Evolutionary conservation across 2,888 invertebrate species (phyloP).

Genomic region (Congeria kusceri): DNA sequence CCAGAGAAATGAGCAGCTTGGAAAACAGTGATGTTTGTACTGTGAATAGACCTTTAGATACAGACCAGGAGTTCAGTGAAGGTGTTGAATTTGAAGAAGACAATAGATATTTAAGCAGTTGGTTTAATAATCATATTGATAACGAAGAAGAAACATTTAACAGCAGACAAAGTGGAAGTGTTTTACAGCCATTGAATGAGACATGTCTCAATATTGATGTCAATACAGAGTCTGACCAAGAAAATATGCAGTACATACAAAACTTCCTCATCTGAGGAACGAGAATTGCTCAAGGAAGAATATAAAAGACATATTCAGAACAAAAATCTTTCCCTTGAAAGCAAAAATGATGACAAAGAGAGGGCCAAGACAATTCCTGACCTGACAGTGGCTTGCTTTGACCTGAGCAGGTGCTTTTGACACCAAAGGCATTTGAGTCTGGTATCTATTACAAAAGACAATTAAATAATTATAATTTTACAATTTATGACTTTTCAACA

Average conservation of each 20-base stretch:
- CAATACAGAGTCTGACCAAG: too few species aligned
- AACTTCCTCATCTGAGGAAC: too few species aligned
- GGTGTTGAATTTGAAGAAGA: too few species aligned
- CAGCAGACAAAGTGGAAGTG: too few species aligned
- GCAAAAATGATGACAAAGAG: conserved; percentile 46
- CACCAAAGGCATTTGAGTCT: conserved; percentile 20
- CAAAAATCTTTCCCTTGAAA: conserved; percentile 29
- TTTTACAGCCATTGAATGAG: too few species aligned
- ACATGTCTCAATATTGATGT: too few species aligned
- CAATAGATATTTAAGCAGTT: too few species aligned
- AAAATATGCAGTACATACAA: conserved; percentile 40
- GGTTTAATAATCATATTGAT: too few species aligned
- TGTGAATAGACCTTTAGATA: too few species aligned
- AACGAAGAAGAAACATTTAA: conserved; percentile 20
- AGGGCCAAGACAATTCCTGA: conserved; percentile 16
- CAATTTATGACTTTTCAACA: conserved; percentile 17
- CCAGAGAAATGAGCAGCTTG: too few species aligned
- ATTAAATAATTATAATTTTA: conserved; percentile 25
- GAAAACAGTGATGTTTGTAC: too few species aligned
- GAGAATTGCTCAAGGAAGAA: conserved; percentile 17
- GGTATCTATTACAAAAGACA: conserved; percentile 22
- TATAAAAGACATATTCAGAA: conserved; percentile 39
- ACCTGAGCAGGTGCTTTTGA: conserved; percentile 15
- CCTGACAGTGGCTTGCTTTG: conserved; percentile 29
- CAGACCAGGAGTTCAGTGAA: too few species aligned